Evolutionary conservation across 23 tunicate genomes (phyloP).

Genomic region (Corella eumyota): DNA sequence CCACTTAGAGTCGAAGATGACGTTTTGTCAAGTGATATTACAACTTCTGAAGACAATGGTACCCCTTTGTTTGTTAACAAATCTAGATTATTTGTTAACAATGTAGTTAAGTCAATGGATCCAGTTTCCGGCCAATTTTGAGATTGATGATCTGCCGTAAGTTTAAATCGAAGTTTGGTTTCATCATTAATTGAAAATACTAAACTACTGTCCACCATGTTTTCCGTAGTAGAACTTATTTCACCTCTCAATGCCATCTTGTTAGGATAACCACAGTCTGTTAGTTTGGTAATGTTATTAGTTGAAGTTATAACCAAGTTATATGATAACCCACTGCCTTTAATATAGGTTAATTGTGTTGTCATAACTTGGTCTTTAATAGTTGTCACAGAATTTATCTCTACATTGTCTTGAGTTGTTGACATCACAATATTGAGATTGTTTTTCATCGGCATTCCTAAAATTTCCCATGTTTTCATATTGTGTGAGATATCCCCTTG

Average conservation of each 20-base stretch:
- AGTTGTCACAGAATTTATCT: neutral
- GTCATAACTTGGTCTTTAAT: neutral
- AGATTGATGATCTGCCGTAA: neutral
- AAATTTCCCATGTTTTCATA: slow-evolving; percentile 6
- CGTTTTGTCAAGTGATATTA: neutral
- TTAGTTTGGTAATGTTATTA: too few species aligned
- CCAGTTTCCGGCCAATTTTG: slow-evolving; percentile 5
- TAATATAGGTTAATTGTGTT: neutral
- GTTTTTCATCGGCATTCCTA: slow-evolving; percentile 4
- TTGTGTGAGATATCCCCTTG: neutral
- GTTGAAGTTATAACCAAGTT: too few species aligned
- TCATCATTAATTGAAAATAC: neutral
- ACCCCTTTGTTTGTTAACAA: neutral
- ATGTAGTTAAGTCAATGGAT: neutral
- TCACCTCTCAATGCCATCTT: slow-evolving; percentile 1
- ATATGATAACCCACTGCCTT: too few species aligned
- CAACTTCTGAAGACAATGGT: neutral
- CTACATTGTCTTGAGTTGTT: neutral
- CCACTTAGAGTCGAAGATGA: neutral
- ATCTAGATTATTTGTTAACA: neutral
- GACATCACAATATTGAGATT: neutral
- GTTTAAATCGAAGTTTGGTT: neutral
- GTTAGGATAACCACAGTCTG: slow-evolving; percentile 1
- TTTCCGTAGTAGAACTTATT: neutral
- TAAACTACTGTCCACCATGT: neutral